These are phyloP conservation scores for Apamea anceps DNA, from an alignment of 2,888 invertebrate genomes.

Conservation along the genomic window DNA sequence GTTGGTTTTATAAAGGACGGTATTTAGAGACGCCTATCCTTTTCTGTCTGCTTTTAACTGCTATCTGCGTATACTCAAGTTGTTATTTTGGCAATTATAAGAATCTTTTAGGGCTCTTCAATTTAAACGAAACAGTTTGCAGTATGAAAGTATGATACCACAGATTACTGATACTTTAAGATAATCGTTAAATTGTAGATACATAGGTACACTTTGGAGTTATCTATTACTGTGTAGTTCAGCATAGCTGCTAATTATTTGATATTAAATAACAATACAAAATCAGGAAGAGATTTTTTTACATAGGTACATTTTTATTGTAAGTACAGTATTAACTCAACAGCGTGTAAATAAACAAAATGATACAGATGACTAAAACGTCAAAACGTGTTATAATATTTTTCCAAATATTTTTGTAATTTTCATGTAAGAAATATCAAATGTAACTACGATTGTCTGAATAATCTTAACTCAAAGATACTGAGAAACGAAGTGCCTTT, in stretches of 20 bases:
- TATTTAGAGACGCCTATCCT: not conserved
- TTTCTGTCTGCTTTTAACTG: not conserved
- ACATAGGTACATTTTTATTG: not conserved
- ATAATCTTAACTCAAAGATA: constrained; percentile 52
- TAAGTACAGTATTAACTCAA: constrained; percentile 49
- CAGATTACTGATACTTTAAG: constrained; percentile 5
- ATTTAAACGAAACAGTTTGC: constrained; percentile 4
- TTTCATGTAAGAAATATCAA: not conserved
- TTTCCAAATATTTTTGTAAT: constrained; percentile 14
- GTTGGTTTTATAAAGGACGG: not conserved
- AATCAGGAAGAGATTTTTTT: constrained; percentile 22
- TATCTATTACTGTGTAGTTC: constrained; percentile 24
- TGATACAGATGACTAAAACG: not conserved
- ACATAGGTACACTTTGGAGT: constrained; percentile 14
- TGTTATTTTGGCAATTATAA: not conserved
- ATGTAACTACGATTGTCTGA: constrained; percentile 29
- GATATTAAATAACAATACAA: constrained; percentile 26
- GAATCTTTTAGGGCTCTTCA: not conserved
- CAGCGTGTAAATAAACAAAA: constrained; percentile 36
- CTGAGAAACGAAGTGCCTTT: constrained; percentile 58
- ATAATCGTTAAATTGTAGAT: constrained; percentile 35
- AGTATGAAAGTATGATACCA: not conserved
- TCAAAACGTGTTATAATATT: constrained; percentile 22
- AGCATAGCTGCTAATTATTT: constrained; percentile 46
- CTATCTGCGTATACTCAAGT: not conserved